These are phyloP conservation scores for Plestiodon gilberti DNA, from an alignment of 2,113 vertebrate species.

Conservation along the genomic window DNA sequence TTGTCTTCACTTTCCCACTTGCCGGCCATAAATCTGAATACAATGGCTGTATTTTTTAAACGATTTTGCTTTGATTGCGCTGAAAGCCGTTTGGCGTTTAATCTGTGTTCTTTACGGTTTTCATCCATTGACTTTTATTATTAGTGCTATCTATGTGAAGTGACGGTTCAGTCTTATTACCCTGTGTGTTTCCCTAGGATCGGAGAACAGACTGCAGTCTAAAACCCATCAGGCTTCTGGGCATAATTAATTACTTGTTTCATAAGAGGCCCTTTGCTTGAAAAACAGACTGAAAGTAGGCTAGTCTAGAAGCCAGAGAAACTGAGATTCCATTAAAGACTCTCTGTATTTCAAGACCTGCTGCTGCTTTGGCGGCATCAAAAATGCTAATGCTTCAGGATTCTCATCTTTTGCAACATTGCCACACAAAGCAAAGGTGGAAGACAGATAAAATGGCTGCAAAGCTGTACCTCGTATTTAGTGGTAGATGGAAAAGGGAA, in stretches of 20 bases:
- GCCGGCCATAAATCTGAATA: conserved; percentile 31
- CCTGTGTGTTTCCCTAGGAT: not conserved
- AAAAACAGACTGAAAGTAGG: not conserved
- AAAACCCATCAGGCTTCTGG: conserved; percentile 29
- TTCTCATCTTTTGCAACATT: not conserved
- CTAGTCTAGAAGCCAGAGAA: not conserved
- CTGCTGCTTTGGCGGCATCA: not conserved
- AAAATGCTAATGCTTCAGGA: not conserved
- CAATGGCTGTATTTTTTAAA: conserved; percentile 30
- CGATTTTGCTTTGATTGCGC: conserved; percentile 23
- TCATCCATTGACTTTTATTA: conserved; percentile 49
- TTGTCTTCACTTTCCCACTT: conserved; percentile 27
- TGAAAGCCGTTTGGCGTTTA: conserved; percentile 26
- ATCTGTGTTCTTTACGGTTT: conserved; percentile 39
- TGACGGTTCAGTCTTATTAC: conserved; percentile 10
- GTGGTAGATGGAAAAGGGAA: no score
- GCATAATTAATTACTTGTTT: conserved; percentile 32
- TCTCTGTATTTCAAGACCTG: not conserved
- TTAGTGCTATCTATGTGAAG: conserved; percentile 31
- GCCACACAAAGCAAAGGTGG: not conserved
- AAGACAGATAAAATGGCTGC: no score
- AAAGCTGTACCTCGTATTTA: no score
- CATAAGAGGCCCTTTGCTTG: not conserved
- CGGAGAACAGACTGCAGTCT: not conserved
- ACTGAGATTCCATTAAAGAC: conserved; percentile 2